These are phyloP conservation scores for Psittacara wagleri DNA, from an alignment of 2,113 vertebrate genomes.

Conservation along the genomic window DNA sequence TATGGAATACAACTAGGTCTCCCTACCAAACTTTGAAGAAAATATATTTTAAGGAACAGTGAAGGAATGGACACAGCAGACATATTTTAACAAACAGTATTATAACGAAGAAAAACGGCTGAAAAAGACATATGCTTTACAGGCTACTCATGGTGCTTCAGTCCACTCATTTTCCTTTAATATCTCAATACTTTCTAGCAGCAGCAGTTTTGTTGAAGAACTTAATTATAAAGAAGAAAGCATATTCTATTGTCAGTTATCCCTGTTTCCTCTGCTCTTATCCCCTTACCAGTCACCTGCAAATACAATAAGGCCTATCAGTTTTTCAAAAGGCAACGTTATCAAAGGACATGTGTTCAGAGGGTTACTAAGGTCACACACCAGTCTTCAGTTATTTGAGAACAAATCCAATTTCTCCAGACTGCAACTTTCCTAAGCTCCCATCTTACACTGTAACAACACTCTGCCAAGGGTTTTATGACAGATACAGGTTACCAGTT, in stretches of 20 bases:
- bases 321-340: background rate
- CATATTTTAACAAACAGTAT: background rate
- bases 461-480: background rate
- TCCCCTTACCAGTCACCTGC: background rate
- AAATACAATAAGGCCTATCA: background rate
- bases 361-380: background rate
- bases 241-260: background rate
- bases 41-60: background rate
- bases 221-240: background rate
- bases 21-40: background rate
- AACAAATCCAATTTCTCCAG: background rate
- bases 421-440: background rate
- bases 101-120: background rate
- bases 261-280: background rate
- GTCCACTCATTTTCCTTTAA: background rate
- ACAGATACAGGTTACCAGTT: background rate
- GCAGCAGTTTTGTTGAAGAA: background rate
- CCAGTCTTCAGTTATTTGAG: background rate
- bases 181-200: background rate
- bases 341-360: background rate
- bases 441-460: background rate
- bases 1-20: background rate
- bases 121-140: background rate
- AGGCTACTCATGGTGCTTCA: background rate
- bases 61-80: background rate